phyloP scores from a whole-genome alignment of 2,888 invertebrate genomes.

The Nemapogon koenigi region DNA sequence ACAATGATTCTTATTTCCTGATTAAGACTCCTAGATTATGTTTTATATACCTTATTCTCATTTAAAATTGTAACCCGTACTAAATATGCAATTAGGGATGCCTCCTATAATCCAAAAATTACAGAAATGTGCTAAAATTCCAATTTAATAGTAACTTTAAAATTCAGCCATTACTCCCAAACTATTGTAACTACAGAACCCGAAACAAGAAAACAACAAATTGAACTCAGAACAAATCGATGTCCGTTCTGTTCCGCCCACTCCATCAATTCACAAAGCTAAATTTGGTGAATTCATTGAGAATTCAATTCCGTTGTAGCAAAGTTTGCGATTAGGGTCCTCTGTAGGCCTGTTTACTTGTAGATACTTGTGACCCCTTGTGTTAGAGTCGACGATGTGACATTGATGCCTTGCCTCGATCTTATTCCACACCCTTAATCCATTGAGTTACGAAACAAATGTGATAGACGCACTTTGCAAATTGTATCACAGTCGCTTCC shows the following conservation, averaged over 20 bases:
- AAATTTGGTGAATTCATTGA: conserved; percentile 6
- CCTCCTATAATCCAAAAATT: background rate
- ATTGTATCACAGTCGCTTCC: no score
- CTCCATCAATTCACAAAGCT: conserved; percentile 6
- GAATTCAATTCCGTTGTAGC: conserved; percentile 5
- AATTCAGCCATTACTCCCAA: no score
- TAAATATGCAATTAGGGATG: background rate
- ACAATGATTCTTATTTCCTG: no score
- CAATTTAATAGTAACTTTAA: conserved; percentile 3
- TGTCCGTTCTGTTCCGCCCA: conserved; percentile 4
- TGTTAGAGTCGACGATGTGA: conserved; percentile 1
- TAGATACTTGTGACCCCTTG: conserved; percentile 3
- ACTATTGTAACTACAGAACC: conserved; percentile 6
- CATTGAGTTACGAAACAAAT: conserved; percentile 7
- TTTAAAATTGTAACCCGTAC: no score
- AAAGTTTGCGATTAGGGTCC: conserved; percentile 9
- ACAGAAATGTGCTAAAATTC: conserved; percentile 1
- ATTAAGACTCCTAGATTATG: no score
- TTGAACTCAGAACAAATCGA: conserved; percentile 3
- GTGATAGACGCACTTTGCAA: no score
- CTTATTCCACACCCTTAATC: background rate
- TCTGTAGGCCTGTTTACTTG: conserved; percentile 5
- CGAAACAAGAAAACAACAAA: background rate
- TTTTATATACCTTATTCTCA: no score
- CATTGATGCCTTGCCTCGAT: background rate